Evolutionary conservation across 2,113 vertebrate genomes (phyloP).

Genomic region (Otocyon megalotis): DNA sequence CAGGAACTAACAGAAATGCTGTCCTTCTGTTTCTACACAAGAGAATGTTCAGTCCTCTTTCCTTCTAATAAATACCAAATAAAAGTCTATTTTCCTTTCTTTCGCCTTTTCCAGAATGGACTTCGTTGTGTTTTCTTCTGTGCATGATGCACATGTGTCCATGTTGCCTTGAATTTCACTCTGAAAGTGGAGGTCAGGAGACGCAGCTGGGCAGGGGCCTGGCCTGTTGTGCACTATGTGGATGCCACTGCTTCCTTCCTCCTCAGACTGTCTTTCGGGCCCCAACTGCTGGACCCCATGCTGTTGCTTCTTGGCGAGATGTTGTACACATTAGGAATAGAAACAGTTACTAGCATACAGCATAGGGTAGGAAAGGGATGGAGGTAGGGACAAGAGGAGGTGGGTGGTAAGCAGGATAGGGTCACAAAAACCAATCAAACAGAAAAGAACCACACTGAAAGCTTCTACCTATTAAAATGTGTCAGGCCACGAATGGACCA

Average conservation of each 20-base stretch:
- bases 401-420: slow-evolving; percentile 71
- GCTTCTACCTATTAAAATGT: slow-evolving; percentile 88
- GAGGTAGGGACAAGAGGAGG: slow-evolving; percentile 65
- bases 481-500: slow-evolving; percentile 84
- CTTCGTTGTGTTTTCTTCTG: slow-evolving; percentile 72
- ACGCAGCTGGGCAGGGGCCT: slow-evolving; percentile 64
- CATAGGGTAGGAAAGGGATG: slow-evolving; percentile 59
- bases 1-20: slow-evolving; percentile 84
- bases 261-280: slow-evolving; percentile 78
- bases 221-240: background rate
- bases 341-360: slow-evolving; percentile 82
- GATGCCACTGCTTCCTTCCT: slow-evolving; percentile 38
- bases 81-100: slow-evolving; percentile 80
- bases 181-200: slow-evolving; percentile 77
- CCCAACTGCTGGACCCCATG: slow-evolving; percentile 87
- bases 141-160: slow-evolving; percentile 34
- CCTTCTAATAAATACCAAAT: slow-evolving; percentile 89
- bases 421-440: slow-evolving; percentile 62
- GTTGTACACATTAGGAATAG: slow-evolving; percentile 77
- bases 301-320: slow-evolving; percentile 82
- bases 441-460: slow-evolving; percentile 87
- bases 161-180: slow-evolving; percentile 61
- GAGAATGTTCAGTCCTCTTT: slow-evolving; percentile 85
- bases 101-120: slow-evolving; percentile 74
- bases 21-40: slow-evolving; percentile 81